Evolutionary conservation across 2,797 vertebrate genomes (phyloP).

Genomic region (Platalea minor): DNA sequence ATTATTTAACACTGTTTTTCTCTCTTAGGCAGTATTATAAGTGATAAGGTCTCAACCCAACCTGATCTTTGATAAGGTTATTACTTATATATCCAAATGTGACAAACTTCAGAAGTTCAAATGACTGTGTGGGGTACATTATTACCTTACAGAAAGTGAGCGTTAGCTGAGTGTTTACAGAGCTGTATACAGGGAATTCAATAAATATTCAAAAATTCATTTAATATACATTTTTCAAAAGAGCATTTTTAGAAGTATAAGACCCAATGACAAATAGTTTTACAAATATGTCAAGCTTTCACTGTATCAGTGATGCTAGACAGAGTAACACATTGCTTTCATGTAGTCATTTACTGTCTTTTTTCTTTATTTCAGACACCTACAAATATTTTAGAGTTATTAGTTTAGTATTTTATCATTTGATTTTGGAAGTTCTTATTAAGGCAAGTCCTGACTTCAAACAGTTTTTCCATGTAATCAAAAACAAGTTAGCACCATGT

Average conservation of each 20-base stretch:
- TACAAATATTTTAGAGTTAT: background rate
- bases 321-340: background rate
- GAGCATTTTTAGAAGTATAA: background rate
- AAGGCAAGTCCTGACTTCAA: background rate
- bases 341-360: background rate
- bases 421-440: background rate
- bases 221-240: background rate
- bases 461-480: background rate
- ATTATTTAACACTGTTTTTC: background rate
- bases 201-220: background rate
- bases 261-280: background rate
- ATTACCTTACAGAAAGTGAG: background rate
- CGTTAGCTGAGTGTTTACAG: background rate
- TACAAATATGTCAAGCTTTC: background rate
- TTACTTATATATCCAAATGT: background rate
- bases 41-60: background rate
- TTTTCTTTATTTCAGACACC: background rate
- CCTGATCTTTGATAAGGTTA: background rate
- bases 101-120: background rate
- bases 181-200: background rate
- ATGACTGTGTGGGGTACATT: background rate
- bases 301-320: background rate
- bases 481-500: background rate
- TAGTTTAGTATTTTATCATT: background rate
- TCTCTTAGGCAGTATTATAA: background rate